Evolutionary conservation across 2,113 vertebrate genomes (phyloP).

Genomic region (Mustela lutreola): DNA sequence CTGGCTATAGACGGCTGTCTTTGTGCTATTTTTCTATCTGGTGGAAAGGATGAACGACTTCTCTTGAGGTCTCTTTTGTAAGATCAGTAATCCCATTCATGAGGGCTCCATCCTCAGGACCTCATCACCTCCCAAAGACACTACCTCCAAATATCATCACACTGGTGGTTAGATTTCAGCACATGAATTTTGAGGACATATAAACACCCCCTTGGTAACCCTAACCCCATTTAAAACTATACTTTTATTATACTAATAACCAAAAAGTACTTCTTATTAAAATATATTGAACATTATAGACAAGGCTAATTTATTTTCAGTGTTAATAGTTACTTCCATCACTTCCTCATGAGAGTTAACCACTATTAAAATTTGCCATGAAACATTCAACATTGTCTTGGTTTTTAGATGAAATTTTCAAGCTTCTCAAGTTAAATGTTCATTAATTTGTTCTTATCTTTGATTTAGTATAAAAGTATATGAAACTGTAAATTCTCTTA

Average conservation of each 20-base stretch:
- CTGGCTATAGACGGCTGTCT: background rate
- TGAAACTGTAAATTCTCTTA: background rate
- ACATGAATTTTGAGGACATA: background rate
- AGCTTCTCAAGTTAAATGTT: background rate
- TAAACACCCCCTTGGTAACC: background rate
- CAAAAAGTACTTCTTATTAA: background rate
- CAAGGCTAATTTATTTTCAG: background rate
- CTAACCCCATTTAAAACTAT: background rate
- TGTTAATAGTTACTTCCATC: background rate
- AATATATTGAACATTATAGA: background rate
- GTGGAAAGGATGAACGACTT: background rate
- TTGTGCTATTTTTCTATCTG: background rate
- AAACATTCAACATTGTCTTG: background rate
- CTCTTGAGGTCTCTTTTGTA: background rate
- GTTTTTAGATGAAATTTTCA: background rate
- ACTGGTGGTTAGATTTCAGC: background rate
- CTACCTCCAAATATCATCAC: background rate
- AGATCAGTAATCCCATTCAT: background rate
- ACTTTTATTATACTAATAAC: background rate
- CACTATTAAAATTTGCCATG: background rate
- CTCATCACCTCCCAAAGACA: background rate
- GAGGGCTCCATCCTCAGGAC: background rate
- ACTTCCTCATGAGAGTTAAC: background rate
- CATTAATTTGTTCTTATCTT: background rate
- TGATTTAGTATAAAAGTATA: background rate